phyloP scores from a whole-genome alignment of 2,113 vertebrate genomes.

The Ondatra zibethicus region DNA sequence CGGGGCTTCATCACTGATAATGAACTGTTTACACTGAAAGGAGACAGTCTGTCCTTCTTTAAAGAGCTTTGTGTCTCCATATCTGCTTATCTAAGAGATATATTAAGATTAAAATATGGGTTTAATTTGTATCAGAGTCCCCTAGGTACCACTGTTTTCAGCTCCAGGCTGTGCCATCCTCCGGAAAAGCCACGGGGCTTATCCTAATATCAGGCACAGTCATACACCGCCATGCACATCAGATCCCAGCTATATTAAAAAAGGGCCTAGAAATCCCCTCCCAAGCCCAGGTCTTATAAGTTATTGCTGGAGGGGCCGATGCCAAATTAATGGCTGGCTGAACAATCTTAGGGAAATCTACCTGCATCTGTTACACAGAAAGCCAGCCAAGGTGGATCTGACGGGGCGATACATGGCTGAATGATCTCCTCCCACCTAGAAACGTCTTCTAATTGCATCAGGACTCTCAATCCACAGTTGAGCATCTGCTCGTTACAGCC shows the following conservation, averaged over 20 bases:
- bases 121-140: not conserved
- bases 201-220: not conserved
- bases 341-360: slow-evolving; percentile 63
- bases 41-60: not conserved
- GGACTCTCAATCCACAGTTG: slow-evolving; percentile 80
- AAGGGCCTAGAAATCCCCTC: slow-evolving; percentile 14
- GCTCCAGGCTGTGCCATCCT: not conserved
- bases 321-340: slow-evolving; percentile 66
- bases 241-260: slow-evolving; percentile 58
- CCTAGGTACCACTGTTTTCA: not conserved
- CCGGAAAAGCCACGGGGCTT: not conserved
- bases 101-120: not conserved
- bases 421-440: slow-evolving; percentile 81
- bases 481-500: slow-evolving; percentile 87
- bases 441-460: slow-evolving; percentile 84
- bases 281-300: slow-evolving; percentile 26
- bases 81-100: not conserved
- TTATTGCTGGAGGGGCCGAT: slow-evolving; percentile 49
- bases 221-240: not conserved
- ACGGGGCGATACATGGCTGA: slow-evolving; percentile 78
- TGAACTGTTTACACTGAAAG: slow-evolving; percentile 43
- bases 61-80: not conserved
- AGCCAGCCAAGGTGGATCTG: slow-evolving; percentile 82
- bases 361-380: slow-evolving; percentile 75
- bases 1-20: not conserved